phyloP scores from a whole-genome alignment of 2,888 invertebrate genomes.

The Diarsia brunnea region DNA sequence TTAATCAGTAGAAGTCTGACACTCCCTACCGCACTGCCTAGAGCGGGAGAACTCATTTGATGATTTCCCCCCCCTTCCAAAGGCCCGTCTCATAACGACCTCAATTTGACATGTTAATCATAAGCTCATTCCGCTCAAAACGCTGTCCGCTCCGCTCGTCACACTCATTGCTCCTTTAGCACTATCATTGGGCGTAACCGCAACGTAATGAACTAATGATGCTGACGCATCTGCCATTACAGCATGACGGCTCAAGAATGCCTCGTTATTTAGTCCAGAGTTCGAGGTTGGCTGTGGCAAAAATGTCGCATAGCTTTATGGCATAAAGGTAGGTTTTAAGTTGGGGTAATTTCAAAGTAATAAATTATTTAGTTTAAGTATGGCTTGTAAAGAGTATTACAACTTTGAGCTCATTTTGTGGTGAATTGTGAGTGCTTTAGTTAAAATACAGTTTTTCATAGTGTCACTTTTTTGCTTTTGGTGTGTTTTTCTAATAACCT shows the following conservation, averaged over 20 bases:
- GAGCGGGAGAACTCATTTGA: no score
- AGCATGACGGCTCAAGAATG: constrained; percentile 68
- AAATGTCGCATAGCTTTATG: constrained; percentile 39
- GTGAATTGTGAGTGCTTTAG: not conserved
- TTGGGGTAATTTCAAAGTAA: not conserved
- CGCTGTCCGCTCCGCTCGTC: constrained; percentile 17
- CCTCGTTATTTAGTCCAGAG: constrained; percentile 64
- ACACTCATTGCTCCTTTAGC: constrained; percentile 24
- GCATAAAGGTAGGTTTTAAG: constrained; percentile 2
- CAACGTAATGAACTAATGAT: constrained; percentile 85
- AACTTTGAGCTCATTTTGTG: not conserved
- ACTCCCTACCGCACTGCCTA: no score
- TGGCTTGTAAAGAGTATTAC: not conserved
- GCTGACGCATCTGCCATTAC: constrained; percentile 84
- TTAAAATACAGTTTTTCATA: not conserved
- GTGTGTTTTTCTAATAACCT: not conserved
- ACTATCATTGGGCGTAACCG: constrained; percentile 80
- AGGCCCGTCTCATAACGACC: not conserved
- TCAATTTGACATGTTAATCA: not conserved
- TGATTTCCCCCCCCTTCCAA: no score
- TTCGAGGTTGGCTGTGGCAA: constrained; percentile 24
- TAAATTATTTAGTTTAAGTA: constrained; percentile 17
- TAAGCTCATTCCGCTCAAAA: not conserved
- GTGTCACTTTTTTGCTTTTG: not conserved
- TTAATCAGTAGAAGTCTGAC: no score